phyloP scores from a whole-genome alignment of 2,888 invertebrate species.

The Callyntrura guangdongensis region DNA sequence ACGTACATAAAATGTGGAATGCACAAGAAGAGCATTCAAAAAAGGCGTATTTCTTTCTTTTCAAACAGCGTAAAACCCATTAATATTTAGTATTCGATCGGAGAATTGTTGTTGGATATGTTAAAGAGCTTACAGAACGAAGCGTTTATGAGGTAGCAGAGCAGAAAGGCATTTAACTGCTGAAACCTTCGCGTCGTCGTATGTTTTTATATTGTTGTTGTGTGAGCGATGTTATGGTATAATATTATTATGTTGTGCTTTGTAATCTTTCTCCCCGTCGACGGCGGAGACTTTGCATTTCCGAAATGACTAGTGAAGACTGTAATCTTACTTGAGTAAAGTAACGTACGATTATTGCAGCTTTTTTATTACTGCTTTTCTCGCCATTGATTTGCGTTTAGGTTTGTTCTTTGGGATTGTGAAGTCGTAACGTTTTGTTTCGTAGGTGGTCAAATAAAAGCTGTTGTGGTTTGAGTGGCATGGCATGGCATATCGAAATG shows the following conservation, averaged over 20 bases:
- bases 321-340: not conserved
- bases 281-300: not conserved
- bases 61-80: conserved; percentile 2
- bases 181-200: too few relatives aligned
- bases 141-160: too few relatives aligned
- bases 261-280: not conserved
- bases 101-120: not conserved
- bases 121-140: too few relatives aligned
- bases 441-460: conserved; percentile 48
- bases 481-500: conserved; percentile 34
- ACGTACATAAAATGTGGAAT: not conserved
- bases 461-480: conserved; percentile 35
- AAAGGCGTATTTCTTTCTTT: not conserved
- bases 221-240: too few relatives aligned
- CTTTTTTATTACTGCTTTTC: not conserved
- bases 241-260: too few relatives aligned
- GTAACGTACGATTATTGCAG: not conserved
- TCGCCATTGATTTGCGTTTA: conserved; percentile 21
- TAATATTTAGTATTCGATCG: not conserved
- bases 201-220: too few relatives aligned
- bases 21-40: not conserved
- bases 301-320: not conserved
- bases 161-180: too few relatives aligned
- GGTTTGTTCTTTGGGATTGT: not conserved
- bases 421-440: conserved; percentile 1